A percentile compares a stretch with the other conserved stretches of the same genome.
Conservation (phyloP, 2,113 vertebrate genomes). For the Ahaetulla prasina region DNA sequence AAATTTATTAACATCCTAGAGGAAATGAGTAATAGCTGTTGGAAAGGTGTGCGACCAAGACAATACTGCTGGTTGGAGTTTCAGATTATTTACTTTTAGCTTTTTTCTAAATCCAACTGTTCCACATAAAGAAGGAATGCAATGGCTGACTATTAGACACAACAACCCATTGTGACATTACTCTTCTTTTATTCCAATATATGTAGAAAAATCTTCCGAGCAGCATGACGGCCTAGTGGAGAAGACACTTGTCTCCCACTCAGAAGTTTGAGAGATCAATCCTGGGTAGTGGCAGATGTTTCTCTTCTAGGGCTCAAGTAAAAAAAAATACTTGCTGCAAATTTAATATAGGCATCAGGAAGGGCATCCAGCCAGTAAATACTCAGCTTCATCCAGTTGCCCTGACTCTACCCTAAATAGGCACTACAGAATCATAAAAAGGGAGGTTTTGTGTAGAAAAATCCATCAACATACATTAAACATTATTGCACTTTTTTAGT, state of each 20-base stretch:
- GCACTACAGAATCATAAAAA: background rate
- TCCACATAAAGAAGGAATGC: background rate
- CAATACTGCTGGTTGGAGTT: slow-evolving; percentile 43
- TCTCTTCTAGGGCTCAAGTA: background rate
- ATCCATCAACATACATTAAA: background rate
- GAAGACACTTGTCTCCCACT: background rate
- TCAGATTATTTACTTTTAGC: slow-evolving; percentile 62
- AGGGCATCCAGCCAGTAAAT: background rate
- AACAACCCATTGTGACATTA: background rate
- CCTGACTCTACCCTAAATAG: background rate
- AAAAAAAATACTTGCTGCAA: background rate
- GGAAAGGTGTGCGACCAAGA: slow-evolving; percentile 49
- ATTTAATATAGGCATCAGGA: background rate
- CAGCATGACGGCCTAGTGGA: background rate
- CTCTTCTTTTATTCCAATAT: background rate
- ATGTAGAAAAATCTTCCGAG: background rate
- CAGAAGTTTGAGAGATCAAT: background rate
- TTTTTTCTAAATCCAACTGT: background rate
- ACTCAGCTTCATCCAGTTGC: background rate
- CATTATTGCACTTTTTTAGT: background rate
- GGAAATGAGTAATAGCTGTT: slow-evolving; percentile 59
- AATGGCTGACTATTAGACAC: background rate
- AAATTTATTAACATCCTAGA: slow-evolving; percentile 45
- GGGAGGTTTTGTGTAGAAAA: background rate
- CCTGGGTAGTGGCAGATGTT: background rate